Evolutionary conservation across 1,140 invertebrate genomes (phyloP), one percentile per base, ranked within the genome.

Genomic region (Drosophila insularis): DNA sequence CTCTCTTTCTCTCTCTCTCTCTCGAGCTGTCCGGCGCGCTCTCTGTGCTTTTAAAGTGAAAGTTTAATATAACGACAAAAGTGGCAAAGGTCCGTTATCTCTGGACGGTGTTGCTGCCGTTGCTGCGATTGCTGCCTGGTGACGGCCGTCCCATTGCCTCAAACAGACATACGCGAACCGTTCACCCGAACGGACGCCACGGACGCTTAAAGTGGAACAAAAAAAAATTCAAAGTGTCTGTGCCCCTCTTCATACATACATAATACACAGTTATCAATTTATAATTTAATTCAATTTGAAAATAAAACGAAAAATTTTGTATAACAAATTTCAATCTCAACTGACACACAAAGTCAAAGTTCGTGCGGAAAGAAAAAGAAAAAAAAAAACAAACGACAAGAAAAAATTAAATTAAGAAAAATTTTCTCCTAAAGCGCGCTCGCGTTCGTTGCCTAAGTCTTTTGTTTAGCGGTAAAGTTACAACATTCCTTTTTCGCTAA

Each of bases 31-130:
- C 58, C 50, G 58, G 8, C 35, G 14, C 59, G 17, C 46, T 73
- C 40, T 62, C 39, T 37, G 39, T 56, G 32, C 53, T 23, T 82
- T 80, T 90, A 90, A 90, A 90, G 89, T 90, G 89, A 90, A 90
- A 90, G 89, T 90, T 90, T 79, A 80, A 65, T 67, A 71, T 66
- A 90, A 50, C 43, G 43, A 50, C 78, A 90, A 90, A 89, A 90
- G 84, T 82, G 80, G 85, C 80, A 74, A 89, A 89, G 89, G 89
- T 90, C 89, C 89, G 89, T 90, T 90, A 90, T 90, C 89, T 85
- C 43, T 74, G 78, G 78, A 84, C 81, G 82, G 75, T 46, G 78
- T 60, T 87, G 43, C 43, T 10, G 78, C 76, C 78, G 82, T 75
- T 46, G 81, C 63, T 86, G 43, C 43, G 6, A 75, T 76, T 78